Conservation (phyloP, 2,113 vertebrate species). For the Otis tarda region DNA sequence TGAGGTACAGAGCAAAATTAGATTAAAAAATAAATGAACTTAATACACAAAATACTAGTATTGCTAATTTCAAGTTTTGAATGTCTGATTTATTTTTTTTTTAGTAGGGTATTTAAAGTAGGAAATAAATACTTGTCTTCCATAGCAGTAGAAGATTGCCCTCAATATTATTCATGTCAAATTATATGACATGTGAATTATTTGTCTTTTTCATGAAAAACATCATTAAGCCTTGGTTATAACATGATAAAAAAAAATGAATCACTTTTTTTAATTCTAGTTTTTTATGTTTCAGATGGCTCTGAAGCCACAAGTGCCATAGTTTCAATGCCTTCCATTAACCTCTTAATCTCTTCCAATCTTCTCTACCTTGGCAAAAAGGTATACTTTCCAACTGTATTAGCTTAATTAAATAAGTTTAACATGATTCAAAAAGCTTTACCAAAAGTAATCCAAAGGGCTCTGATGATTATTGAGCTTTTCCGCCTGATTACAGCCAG, state of each 20-base stretch:
- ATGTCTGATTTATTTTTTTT: too few relatives aligned
- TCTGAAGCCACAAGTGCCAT: background rate
- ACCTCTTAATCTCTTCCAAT: background rate
- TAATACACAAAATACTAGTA: background rate
- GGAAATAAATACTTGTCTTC: background rate
- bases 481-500: background rate
- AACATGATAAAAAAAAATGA: background rate
- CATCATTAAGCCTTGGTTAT: background rate
- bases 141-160: background rate
- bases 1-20: background rate
- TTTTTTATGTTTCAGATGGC: background rate
- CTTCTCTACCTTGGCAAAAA: background rate
- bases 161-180: background rate
- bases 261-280: background rate
- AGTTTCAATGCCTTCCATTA: background rate
- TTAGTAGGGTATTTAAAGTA: background rate
- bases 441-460: background rate
- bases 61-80: background rate
- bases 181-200: background rate
- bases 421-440: background rate
- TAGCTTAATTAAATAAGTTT: background rate
- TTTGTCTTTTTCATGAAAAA: background rate
- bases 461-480: background rate
- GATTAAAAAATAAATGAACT: background rate
- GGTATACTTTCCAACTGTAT: background rate